These are phyloP conservation scores for Dolichotis patagonum DNA, from an alignment of 2,113 vertebrate species.

Conservation along the genomic window DNA sequence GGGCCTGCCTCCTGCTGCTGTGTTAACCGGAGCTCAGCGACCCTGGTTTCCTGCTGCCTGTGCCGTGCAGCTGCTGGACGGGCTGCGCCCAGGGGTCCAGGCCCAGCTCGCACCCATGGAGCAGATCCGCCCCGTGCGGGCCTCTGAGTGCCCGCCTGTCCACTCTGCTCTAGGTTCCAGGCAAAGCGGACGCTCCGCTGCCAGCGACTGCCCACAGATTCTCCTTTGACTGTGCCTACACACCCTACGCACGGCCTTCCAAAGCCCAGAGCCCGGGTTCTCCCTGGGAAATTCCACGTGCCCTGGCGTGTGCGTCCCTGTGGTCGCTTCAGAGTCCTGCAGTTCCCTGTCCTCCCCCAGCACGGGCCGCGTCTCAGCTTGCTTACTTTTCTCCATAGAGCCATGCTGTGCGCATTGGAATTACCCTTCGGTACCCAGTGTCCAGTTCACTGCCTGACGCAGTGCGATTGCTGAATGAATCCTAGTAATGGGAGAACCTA, in stretches of 20 bases:
- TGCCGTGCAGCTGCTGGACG: neutral
- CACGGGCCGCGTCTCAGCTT: fast-evolving
- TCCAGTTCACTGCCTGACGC: neutral
- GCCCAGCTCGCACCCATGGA: neutral
- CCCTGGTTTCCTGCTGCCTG: neutral
- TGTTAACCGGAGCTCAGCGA: no score
- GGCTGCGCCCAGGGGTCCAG: neutral
- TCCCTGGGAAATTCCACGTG: neutral
- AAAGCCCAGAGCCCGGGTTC: neutral
- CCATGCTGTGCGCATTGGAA: neutral
- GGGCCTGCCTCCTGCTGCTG: no score
- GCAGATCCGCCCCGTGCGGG: neutral
- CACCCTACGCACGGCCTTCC: neutral
- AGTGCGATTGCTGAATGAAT: neutral
- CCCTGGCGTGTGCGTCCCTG: neutral
- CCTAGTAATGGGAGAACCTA: neutral
- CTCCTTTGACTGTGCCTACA: neutral
- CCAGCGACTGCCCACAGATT: neutral
- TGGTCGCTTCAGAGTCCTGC: neutral
- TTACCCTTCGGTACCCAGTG: neutral
- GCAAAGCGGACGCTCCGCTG: neutral
- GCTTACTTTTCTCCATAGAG: neutral
- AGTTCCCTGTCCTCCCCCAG: neutral
- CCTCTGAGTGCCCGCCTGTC: neutral
- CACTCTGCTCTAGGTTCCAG: neutral